These are phyloP conservation scores for Ceuthmochares aereus DNA, from an alignment of 2,113 vertebrate species.

Conservation along the genomic window DNA sequence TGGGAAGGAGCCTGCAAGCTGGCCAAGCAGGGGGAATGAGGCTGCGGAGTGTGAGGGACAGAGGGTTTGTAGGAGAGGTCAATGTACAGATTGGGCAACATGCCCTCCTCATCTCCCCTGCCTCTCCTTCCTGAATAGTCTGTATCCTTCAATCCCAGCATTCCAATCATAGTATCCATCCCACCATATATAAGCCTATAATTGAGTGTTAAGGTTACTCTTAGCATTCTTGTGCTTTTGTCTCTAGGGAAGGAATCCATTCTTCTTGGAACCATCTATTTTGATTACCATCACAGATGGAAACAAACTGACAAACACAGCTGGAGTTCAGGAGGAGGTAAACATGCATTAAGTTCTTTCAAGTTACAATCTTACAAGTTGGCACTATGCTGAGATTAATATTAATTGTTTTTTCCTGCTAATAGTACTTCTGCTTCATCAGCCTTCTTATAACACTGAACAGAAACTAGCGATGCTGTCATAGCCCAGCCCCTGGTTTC, in stretches of 20 bases:
- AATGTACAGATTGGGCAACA: no score
- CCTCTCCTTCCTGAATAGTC: no score
- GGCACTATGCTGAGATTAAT: not conserved
- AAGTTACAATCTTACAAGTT: not conserved
- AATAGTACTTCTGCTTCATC: not conserved
- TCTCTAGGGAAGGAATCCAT: slow-evolving; percentile 93
- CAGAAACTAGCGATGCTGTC: not conserved
- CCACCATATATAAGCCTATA: not conserved
- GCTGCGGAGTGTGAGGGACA: no score
- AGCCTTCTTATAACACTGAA: not conserved
- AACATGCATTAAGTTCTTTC: slow-evolving; percentile 40
- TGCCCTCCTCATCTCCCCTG: no score
- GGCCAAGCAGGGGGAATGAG: no score
- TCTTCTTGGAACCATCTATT: slow-evolving; percentile 97
- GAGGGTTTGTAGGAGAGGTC: no score
- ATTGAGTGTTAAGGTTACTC: not conserved
- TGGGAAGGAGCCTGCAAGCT: no score
- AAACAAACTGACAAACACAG: slow-evolving; percentile 94
- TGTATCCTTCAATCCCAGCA: no score
- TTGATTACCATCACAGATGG: slow-evolving; percentile 98
- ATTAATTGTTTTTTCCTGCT: not conserved
- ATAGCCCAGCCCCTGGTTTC: not conserved
- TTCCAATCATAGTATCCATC: no score
- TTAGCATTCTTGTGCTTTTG: slow-evolving; percentile 46
- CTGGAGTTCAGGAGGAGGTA: slow-evolving; percentile 96